phyloP scores from a whole-genome alignment of 2,113 vertebrate species.

The Malurus melanocephalus region DNA sequence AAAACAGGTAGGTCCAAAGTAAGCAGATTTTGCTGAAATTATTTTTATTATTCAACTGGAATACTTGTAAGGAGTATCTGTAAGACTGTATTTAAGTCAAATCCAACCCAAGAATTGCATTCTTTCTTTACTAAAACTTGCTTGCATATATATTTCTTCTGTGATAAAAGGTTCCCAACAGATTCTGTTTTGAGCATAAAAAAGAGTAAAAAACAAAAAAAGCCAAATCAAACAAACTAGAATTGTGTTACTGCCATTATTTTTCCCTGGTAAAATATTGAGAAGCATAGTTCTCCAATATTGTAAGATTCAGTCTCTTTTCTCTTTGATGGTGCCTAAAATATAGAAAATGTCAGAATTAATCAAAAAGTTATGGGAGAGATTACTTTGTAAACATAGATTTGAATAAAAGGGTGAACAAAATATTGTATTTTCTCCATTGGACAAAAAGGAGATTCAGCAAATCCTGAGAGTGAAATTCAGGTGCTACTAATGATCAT shows the following conservation, averaged over 20 bases:
- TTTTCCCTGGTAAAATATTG: neutral
- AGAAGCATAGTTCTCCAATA: neutral
- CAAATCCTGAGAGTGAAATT: neutral
- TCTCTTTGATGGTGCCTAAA: neutral
- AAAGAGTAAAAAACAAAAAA: neutral
- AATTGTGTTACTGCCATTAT: neutral
- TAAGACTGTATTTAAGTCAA: neutral
- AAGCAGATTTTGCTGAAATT: neutral
- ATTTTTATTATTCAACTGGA: neutral
- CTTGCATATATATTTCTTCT: neutral
- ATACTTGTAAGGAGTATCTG: neutral
- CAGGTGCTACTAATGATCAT: neutral
- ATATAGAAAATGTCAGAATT: neutral
- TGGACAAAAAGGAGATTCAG: neutral
- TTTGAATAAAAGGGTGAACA: neutral
- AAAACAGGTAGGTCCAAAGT: conserved; percentile 60
- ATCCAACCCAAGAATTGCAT: neutral
- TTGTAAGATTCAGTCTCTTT: neutral
- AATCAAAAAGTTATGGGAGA: neutral
- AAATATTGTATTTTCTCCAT: neutral
- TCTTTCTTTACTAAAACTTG: neutral
- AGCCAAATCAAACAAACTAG: neutral
- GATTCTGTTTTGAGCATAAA: neutral
- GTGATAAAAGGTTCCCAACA: neutral
- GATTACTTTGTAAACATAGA: neutral